These are phyloP conservation scores for Galaxias olidus DNA, from an alignment of 2,797 vertebrate species.

Conservation along the genomic window DNA sequence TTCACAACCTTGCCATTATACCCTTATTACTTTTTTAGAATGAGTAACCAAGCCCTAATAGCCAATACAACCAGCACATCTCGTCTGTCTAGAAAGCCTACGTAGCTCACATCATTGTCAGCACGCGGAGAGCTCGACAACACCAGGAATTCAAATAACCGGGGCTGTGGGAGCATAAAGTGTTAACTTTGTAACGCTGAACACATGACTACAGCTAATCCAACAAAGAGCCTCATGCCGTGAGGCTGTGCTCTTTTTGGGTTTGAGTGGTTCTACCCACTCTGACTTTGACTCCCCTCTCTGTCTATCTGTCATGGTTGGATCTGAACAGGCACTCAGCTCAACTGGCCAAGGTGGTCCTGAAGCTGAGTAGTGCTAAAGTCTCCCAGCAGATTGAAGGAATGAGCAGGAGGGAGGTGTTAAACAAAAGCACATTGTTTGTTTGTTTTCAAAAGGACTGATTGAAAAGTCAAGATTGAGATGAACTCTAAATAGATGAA, in stretches of 20 bases:
- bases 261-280: background rate
- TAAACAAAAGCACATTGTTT: conserved; percentile 23
- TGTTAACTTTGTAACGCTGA: background rate
- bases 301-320: background rate
- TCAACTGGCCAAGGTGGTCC: conserved; percentile 23
- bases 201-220: conserved; percentile 2
- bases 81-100: background rate
- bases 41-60: background rate
- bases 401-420: conserved; percentile 6
- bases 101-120: no score
- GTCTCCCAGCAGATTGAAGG: conserved; percentile 26
- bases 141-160: conserved; percentile 4
- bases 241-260: background rate
- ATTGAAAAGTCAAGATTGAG: no score
- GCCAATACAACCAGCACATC: background rate
- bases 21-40: background rate
- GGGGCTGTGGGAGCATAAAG: background rate
- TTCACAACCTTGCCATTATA: background rate
- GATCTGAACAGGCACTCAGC: conserved; percentile 36
- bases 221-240: conserved; percentile 8
- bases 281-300: background rate
- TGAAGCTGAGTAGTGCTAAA: background rate
- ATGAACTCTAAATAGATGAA: no score
- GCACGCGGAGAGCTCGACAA: no score
- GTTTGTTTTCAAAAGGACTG: no score